Evolutionary conservation across 1,140 invertebrate genomes (phyloP).

Genomic region (Meloidogyne exigua): DNA sequence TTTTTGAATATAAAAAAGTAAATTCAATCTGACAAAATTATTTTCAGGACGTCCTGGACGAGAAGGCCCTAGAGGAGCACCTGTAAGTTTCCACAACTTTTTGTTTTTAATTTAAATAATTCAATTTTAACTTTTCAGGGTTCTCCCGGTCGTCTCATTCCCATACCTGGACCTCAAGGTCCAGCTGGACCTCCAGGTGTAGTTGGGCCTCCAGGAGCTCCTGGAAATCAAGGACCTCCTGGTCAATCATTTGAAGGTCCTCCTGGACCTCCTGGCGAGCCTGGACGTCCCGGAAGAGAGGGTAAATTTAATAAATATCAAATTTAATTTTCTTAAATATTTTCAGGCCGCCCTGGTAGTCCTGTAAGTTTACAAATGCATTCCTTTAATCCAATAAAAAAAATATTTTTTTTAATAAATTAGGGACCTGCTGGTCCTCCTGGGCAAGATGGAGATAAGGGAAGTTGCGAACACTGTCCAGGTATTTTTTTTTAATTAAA

Average conservation of each 20-base stretch:
- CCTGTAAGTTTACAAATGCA: constrained; percentile 16
- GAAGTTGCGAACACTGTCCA: constrained; percentile 58
- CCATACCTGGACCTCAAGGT: constrained; percentile 62
- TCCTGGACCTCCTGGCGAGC: constrained; percentile 48
- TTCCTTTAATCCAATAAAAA: background rate
- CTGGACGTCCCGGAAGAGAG: constrained; percentile 42
- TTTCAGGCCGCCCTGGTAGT: constrained; percentile 37
- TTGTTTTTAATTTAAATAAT: background rate
- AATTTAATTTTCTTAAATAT: too few species aligned
- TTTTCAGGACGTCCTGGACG: constrained; percentile 55
- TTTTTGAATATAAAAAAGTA: background rate
- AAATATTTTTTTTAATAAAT: background rate
- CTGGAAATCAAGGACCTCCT: constrained; percentile 53
- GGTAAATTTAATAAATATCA: too few species aligned
- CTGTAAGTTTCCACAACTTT: constrained; percentile 16
- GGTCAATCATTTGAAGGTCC: constrained; percentile 58
- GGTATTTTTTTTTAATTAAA: background rate
- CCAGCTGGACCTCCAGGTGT: constrained; percentile 33
- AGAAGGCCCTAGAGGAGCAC: constrained; percentile 62
- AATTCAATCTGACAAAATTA: background rate
- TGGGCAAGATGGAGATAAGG: constrained; percentile 60
- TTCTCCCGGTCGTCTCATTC: constrained; percentile 57
- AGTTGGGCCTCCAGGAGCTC: constrained; percentile 28
- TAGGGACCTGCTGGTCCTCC: constrained; percentile 53
- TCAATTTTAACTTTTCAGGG: constrained; percentile 18